Conservation (phyloP, 2,888 invertebrate genomes). For the Limnephilus marmoratus region DNA sequence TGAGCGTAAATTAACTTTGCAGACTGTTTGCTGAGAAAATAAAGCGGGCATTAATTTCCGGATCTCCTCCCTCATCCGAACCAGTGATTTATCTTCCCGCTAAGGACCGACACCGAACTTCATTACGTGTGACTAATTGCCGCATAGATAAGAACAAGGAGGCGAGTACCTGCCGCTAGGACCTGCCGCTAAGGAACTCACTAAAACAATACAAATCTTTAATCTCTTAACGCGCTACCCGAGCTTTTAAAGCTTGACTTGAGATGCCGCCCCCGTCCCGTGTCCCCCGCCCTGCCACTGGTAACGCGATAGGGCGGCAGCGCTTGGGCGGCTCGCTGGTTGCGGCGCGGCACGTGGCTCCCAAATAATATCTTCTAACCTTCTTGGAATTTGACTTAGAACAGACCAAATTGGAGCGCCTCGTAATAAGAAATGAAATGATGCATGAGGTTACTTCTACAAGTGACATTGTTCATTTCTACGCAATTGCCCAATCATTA, state of each 20-base stretch:
- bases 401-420: background rate
- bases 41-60: slow-evolving; percentile 55
- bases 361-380: background rate
- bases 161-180: background rate
- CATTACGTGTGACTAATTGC: slow-evolving; percentile 65
- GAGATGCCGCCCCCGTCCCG: background rate
- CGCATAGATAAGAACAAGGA: slow-evolving; percentile 54
- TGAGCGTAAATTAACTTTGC: slow-evolving; percentile 59
- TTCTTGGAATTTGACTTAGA: slow-evolving; percentile 8
- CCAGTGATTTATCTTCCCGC: slow-evolving; percentile 59
- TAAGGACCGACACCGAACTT: slow-evolving; percentile 50
- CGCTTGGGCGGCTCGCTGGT: background rate
- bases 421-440: slow-evolving; percentile 10
- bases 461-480: background rate
- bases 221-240: slow-evolving; percentile 54
- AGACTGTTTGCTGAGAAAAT: slow-evolving; percentile 60
- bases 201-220: slow-evolving; percentile 61
- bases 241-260: background rate
- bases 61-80: slow-evolving; percentile 52
- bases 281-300: background rate
- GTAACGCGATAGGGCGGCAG: background rate
- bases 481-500: no score
- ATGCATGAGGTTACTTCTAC: background rate
- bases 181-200: slow-evolving; percentile 10
- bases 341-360: background rate